Base-by-base conservation (phyloP, 2,797 vertebrate genomes). In the Eospalax fontanierii region DNA sequence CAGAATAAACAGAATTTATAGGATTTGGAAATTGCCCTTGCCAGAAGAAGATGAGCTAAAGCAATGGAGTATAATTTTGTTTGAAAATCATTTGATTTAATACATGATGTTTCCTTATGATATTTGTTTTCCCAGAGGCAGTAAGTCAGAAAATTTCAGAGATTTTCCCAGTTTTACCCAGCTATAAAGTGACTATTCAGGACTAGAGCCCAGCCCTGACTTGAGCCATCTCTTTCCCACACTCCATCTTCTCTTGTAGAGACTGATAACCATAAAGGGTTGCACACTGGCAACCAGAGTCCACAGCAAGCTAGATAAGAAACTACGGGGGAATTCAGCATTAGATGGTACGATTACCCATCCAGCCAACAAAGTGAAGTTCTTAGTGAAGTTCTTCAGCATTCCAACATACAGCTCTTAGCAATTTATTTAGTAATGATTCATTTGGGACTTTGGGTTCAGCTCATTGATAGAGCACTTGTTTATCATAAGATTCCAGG, bases 71-170 rank as follows among this genome's bases (percentile, higher is more conserved):
- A 40, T 12, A 46, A 70, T 78, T 92, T 88, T 83, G 54, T 78
- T 94, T 70, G 30, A 59, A 93, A 75, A 74, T 75, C 4, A 46
- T 70, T 54, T 85, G 26, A 75, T 82, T 91, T 30, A 76, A 73
- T 35, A 8, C 21, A 80, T n/a, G 65, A 2, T 86, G 40, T 85
- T 79, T 85, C 89, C 18, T 43, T 93, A 81, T 92, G 43, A 33
- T 71, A 38, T 86, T 46, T 87, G 21, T 50, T 57, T 75, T 10
- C 8, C 24, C 22, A 70, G 22, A 11, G 50, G 71, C 4, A 59
- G 38, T 70, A 84, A 54, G 63, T 85, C 38, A 87, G 65, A 6
- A 15, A 90, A 12, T 84, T 74, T 89, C 26, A 54, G 40, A 4
- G 5, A 75, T 75, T 11, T 75, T 8, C 18, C 1, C 2, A 30